Evolutionary conservation across 2,888 invertebrate species (phyloP), one percentile per base, ranked within the genome.

Genomic region (Lasioglossum villosulum): DNA sequence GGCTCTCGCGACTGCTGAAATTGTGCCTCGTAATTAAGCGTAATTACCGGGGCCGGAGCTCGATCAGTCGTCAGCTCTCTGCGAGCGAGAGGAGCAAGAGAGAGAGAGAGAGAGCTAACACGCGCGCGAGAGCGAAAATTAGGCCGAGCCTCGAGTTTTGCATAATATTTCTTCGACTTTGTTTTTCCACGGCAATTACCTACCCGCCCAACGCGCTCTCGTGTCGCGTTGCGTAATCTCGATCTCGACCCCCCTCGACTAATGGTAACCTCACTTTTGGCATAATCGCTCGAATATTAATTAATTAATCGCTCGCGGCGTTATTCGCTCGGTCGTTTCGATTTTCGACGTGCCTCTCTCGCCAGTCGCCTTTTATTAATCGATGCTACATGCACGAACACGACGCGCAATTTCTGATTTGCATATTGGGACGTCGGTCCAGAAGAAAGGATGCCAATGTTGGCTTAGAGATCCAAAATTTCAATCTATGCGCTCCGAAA

Each of bases 11-110:
- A 73, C 72, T 34, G 75, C 10, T 78, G 84, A 80, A 82, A 79
- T 82, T 78, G 79, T 81, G 74, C 79, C 81, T 83, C 84, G 82
- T 88, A 88, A 90, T 90, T 90, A 90, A 90, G 70, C 71, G 82
- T 86, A 90, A 90, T 90, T 88, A 87, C 84, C 80, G 78, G 78
- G 63, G 23, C 63, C n/a, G 71, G 71, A 6, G 88, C 86, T 78
- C 85, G 90, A 86, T 90, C 88, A 87, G 84, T 84, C 89, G 88
- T 84, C 86, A 82, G 72, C 48, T 48, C 75, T 63, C 63, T n/a
- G 30, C 63, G 16, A n/a, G 52, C 23, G 78, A 39, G 52, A 52
- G 14, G 1, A 59, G 68, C 16, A 4, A 45, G 45, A 14, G 45
- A 45, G 42, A 2, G 12, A 42, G 14, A 39, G 70, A 8, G 72